Evolutionary conservation across 1,140 invertebrate species (phyloP).

Genomic region (Arctopsyche grandis): DNA sequence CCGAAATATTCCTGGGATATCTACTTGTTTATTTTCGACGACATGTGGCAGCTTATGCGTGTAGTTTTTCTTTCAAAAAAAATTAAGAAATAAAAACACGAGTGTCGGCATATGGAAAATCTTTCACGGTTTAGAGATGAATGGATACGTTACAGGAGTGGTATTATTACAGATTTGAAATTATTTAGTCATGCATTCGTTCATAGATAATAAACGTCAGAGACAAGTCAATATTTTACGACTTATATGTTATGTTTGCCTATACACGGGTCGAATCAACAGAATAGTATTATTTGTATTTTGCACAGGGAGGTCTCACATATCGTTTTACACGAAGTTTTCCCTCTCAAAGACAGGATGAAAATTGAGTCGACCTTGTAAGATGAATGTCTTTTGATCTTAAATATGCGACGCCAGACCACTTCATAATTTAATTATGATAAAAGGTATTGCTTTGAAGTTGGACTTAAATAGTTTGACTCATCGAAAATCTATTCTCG

Average conservation of each 20-base stretch:
- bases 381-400: too few species aligned
- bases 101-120: neutral
- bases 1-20: slow-evolving; percentile 48
- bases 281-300: too few species aligned
- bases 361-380: too few species aligned
- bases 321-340: too few species aligned
- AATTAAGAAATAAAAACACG: neutral
- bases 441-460: too few species aligned
- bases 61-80: neutral
- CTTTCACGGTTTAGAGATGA: neutral
- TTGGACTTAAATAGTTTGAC: too few species aligned
- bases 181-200: slow-evolving; percentile 34
- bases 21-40: slow-evolving; percentile 30
- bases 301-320: too few species aligned
- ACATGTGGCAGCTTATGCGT: neutral
- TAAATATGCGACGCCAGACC: too few species aligned
- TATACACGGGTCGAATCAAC: slow-evolving; percentile 27
- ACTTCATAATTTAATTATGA: too few species aligned
- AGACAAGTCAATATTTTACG: slow-evolving; percentile 54
- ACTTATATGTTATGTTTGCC: slow-evolving; percentile 44
- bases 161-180: slow-evolving; percentile 21
- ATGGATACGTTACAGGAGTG: neutral
- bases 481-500: too few species aligned
- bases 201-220: slow-evolving; percentile 49
- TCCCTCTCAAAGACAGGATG: too few species aligned